A percentile compares a stretch with the other conserved stretches of the same genome.
phyloP scores from a whole-genome alignment of 2,797 vertebrate genomes.

The Pogonophryne albipinna region DNA sequence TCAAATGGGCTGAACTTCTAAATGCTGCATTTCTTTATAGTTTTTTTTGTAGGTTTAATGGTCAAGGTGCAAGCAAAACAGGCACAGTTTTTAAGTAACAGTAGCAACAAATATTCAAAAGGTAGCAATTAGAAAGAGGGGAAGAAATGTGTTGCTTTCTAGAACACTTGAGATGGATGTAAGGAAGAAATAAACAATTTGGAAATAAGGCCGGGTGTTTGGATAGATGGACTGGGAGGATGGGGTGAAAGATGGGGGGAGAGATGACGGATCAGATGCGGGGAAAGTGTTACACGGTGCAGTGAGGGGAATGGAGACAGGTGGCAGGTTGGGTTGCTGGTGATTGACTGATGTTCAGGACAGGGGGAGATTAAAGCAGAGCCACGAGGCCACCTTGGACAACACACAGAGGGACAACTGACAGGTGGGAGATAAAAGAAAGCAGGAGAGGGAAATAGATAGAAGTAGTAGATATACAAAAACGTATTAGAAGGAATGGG shows the following conservation, averaged over 20 bases:
- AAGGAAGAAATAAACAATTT: constrained; percentile 9
- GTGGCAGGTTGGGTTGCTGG: constrained; percentile 58
- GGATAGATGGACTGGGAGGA: constrained; percentile 12
- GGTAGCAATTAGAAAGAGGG: constrained; percentile 14
- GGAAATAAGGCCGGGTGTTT: constrained; percentile 16
- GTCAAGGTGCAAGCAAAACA: too few species aligned
- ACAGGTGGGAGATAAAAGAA: constrained; percentile 15
- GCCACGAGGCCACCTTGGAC: constrained; percentile 54
- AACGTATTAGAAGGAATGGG: neutral
- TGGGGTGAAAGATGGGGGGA: constrained; percentile 21
- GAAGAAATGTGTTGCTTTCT: constrained; percentile 19
- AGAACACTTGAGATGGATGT: constrained; percentile 1
- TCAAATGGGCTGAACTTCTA: too few species aligned
- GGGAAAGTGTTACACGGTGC: constrained; percentile 55
- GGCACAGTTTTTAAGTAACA: constrained; percentile 43
- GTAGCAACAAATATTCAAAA: constrained; percentile 30
- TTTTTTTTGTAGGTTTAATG: too few species aligned
- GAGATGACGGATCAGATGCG: constrained; percentile 54
- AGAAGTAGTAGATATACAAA: neutral
- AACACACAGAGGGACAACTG: constrained; percentile 36
- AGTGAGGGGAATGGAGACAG: constrained; percentile 53
- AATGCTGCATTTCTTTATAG: too few species aligned
- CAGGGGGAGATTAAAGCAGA: constrained; percentile 74
- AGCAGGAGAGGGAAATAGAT: neutral
- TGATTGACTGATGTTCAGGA: constrained; percentile 73